Base-by-base conservation (phyloP, 2,888 invertebrate genomes). In the Brassicogethes aeneus region DNA sequence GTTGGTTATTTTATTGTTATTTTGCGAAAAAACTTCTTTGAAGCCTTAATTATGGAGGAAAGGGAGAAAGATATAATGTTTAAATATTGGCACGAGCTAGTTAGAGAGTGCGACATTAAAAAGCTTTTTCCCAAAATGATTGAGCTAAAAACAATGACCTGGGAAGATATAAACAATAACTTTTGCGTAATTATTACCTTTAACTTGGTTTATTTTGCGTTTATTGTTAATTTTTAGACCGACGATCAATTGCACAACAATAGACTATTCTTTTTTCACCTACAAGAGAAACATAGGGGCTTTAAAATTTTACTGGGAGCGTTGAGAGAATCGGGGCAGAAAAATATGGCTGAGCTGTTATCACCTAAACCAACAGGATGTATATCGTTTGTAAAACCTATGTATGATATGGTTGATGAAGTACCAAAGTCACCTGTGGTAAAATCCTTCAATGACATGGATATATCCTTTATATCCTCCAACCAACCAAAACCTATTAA, bases 161-260 rank as follows among this genome's bases (percentile, higher is more conserved):
- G 10, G 10, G 10, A 10, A 23, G 23, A 23, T 10, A 23, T 23
- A 5, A 23, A 29, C 43, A 44, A 34, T 23, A 10, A 23, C 5
- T 23, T 23, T 23, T 23, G 5, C 5, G 23, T 23, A 23, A 23
- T 7, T 7, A 23, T 23, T 7, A 23, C 5, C 10, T 7, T 7
- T 23, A 23, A 7, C n/a, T n/a, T n/a, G n/a, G n/a, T n/a, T n/a
- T n/a, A n/a, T n/a, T n/a, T n/a, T n/a, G n/a, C n/a, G n/a, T n/a
- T n/a, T n/a, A n/a, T n/a, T 40, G 34, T 41, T 36, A 30, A 12
- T 37, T 51, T 42, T 12, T 36, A 53, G 51, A 41, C 47, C 13
- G 35, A 42, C 29, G 54, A 59, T 48, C 46, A 45, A 23, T 43
- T 47, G 17, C 51, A 55, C 32, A 59, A 53, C 34, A 55, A 52